Conservation (phyloP, 1,140 invertebrate genomes). For the Dendrolimus punctatus region DNA sequence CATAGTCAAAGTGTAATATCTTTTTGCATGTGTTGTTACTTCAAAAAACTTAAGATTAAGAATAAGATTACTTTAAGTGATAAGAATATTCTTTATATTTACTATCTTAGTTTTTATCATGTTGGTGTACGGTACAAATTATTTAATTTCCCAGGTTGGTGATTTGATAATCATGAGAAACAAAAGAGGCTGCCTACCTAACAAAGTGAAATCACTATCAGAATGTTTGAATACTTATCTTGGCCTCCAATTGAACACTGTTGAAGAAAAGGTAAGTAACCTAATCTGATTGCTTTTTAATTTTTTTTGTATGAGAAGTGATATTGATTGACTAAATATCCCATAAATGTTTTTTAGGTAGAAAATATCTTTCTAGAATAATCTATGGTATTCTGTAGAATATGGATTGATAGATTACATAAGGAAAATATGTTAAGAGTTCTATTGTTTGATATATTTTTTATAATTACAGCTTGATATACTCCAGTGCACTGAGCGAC, state of each 20-base stretch:
- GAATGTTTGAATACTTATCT: constrained; percentile 61
- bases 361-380: too few species aligned
- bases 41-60: too few species aligned
- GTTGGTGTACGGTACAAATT: neutral
- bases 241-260: constrained; percentile 41
- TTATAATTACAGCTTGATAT: constrained; percentile 55
- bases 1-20: too few species aligned
- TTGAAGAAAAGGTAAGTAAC: constrained; percentile 58
- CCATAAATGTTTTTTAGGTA: neutral
- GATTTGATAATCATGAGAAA: constrained; percentile 64
- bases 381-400: too few species aligned
- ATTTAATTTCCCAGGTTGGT: constrained; percentile 45
- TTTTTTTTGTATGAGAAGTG: neutral
- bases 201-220: constrained; percentile 47
- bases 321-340: neutral
- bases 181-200: constrained; percentile 49
- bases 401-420: too few species aligned
- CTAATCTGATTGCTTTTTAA: neutral
- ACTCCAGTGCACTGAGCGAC: constrained; percentile 56
- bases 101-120: neutral
- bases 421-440: neutral
- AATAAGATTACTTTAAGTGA: too few species aligned
- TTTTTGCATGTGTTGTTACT: too few species aligned
- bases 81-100: neutral
- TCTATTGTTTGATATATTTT: neutral